A percentile compares a stretch with the other conserved stretches of the same genome.
These are phyloP conservation scores for Temnothorax curvispinosus DNA, from an alignment of 1,140 invertebrate species.

Conservation along the genomic window DNA sequence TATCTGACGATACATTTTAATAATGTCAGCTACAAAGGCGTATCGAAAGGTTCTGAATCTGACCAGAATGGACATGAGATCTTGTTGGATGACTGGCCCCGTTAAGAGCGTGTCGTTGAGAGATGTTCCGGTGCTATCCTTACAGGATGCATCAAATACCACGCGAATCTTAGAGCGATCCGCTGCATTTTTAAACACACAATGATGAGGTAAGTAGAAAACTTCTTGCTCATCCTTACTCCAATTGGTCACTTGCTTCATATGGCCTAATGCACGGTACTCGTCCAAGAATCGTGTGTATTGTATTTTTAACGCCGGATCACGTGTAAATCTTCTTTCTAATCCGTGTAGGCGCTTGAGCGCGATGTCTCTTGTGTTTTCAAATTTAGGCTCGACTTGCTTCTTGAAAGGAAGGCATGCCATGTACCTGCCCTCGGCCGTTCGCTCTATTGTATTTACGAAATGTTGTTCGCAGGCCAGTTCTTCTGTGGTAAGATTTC, in stretches of 20 bases:
- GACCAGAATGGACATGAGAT: background rate
- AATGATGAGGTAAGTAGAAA: slow-evolving; percentile 9
- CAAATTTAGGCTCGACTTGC: too few species aligned
- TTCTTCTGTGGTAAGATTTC: too few species aligned
- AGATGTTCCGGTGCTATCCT: background rate
- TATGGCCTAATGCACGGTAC: background rate
- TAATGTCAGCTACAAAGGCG: background rate
- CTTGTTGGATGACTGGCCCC: background rate
- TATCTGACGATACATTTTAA: slow-evolving; percentile 28
- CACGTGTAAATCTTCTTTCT: background rate
- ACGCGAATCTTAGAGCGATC: background rate
- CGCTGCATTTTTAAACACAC: background rate
- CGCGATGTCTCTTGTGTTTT: background rate
- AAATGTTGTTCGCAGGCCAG: too few species aligned
- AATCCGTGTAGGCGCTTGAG: background rate
- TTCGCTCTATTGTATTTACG: too few species aligned
- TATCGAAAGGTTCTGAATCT: background rate
- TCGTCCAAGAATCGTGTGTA: background rate
- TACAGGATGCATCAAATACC: background rate
- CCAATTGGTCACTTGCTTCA: background rate
- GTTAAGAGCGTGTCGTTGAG: background rate
- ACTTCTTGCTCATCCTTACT: too few species aligned
- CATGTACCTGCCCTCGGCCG: background rate
- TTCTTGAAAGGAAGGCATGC: background rate
- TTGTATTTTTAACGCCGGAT: background rate